Base-by-base conservation (phyloP, 2,888 invertebrate genomes). In the Aporophyla lueneburgensis region DNA sequence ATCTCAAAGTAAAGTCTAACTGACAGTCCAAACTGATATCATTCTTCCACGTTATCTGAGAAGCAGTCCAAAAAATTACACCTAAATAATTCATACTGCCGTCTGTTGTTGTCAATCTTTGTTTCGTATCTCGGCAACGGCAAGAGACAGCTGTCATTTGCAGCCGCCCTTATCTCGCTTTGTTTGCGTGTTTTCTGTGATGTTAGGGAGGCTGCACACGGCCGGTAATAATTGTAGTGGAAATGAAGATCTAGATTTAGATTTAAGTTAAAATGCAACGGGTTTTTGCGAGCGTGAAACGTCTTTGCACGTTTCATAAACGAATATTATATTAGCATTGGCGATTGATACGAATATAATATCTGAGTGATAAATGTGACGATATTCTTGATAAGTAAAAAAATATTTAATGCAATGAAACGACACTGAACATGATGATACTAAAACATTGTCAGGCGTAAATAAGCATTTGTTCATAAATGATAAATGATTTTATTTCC, bases 121-220 rank as follows among this genome's bases (percentile, higher is more conserved):
- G 88, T 84, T 89, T 87, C 80, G 79, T 84, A 88, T 88, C 88
- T 89, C 65, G 68, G 75, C 78, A 76, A 71, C 56, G 80, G 88
- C 69, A 88, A 81, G 84, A 86, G 90, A 88, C 90, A 89, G 87
- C 88, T 89, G 91, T 89, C 90, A 86, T 84, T 86, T 83, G 83
- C 89, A 89, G 80, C 61, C 76, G 58, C 76, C 77, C 80, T 88
- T 87, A 90, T 89, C 88, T 85, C 66, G 76, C 86, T 86, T 87
- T 86, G 87, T 89, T 88, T 86, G 85, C 84, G 83, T 82, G 83
- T 78, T 83, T 81, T 86, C 78, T 76, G 74, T 72, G 73, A 78
- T 62, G 72, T 76, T 81, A 76, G 67, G 78, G 65, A 33, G 78
- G 71, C 56, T 76, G 56, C 77, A 78, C 74, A 86, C 56, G 66